phyloP scores from a whole-genome alignment of 2,888 invertebrate genomes.

The Drosophila paranaensis region DNA sequence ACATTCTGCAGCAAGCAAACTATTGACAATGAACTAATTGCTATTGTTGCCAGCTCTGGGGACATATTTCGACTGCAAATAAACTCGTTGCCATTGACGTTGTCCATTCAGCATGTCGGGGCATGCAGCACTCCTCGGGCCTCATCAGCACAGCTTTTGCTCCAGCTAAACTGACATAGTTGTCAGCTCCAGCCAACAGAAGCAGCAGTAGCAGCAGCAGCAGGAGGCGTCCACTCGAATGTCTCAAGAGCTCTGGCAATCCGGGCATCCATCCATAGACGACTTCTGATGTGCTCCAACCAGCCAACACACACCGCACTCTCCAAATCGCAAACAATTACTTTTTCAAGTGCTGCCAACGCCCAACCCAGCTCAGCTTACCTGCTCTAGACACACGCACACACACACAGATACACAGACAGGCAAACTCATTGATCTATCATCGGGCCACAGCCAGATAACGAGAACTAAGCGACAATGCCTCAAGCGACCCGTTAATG shows the following conservation, averaged over 20 bases:
- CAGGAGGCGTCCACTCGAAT: constrained; percentile 67
- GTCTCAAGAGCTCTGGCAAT: constrained; percentile 72
- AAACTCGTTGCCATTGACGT: constrained; percentile 67
- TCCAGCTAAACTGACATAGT: constrained; percentile 43
- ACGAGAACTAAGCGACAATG: constrained; percentile 56
- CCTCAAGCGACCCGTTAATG: constrained; percentile 47
- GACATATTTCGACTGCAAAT: constrained; percentile 81
- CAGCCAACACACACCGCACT: constrained; percentile 61
- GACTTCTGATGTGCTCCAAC: constrained; percentile 44
- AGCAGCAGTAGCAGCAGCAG: constrained; percentile 10
- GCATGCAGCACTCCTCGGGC: constrained; percentile 26
- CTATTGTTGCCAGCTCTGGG: constrained; percentile 77
- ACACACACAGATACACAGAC: constrained; percentile 31
- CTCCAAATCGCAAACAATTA: constrained; percentile 81
- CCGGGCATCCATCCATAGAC: constrained; percentile 25
- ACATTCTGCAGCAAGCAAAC: constrained; percentile 77
- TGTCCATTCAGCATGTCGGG: constrained; percentile 35
- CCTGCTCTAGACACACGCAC: constrained; percentile 69
- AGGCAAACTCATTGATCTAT: constrained; percentile 34
- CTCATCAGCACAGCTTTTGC: constrained; percentile 64
- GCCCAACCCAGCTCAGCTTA: constrained; percentile 28
- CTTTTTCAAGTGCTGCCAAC: constrained; percentile 74
- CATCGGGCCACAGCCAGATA: constrained; percentile 64
- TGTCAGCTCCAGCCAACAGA: constrained; percentile 21
- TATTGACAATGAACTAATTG: constrained; percentile 80